Evolutionary conservation across 2,797 vertebrate genomes (phyloP).

Genomic region (Melanotaenia pygmaea): DNA sequence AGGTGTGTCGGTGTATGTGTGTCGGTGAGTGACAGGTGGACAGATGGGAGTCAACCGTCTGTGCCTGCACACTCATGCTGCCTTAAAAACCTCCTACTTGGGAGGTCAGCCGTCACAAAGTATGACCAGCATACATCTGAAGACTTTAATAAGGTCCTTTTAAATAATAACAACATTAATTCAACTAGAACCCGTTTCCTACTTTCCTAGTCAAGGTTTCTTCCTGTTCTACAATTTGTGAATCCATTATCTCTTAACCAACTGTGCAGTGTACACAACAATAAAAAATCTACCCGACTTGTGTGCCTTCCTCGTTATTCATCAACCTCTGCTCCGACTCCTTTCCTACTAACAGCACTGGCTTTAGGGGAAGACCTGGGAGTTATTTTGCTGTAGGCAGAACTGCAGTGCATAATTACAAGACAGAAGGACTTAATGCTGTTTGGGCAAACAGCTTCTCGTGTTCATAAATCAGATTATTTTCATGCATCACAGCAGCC

Average conservation of each 20-base stretch:
- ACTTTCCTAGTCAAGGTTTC: neutral
- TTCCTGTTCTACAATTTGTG: neutral
- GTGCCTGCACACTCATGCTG: slow-evolving; percentile 10
- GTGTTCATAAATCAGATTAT: slow-evolving; percentile 8
- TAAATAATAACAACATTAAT: neutral
- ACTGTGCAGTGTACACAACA: slow-evolving; percentile 21
- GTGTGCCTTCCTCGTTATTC: slow-evolving; percentile 27
- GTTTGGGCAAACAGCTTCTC: slow-evolving; percentile 17
- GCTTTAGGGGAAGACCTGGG: slow-evolving; percentile 1
- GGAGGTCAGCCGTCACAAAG: slow-evolving; percentile 12
- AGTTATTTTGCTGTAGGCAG: slow-evolving; percentile 7
- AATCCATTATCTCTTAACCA: slow-evolving; percentile 19
- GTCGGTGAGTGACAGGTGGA: slow-evolving; percentile 40
- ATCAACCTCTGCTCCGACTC: slow-evolving; percentile 17
- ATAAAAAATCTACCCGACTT: neutral
- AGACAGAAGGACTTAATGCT: slow-evolving; percentile 4
- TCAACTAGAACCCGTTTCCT: neutral
- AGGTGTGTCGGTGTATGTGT: slow-evolving; percentile 15
- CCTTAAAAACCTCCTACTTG: neutral
- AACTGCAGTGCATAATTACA: slow-evolving; percentile 19
- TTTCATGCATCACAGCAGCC: slow-evolving; percentile 1
- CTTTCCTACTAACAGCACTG: neutral
- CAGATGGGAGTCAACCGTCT: slow-evolving; percentile 26
- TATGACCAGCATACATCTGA: neutral
- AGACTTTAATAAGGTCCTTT: neutral